Evolutionary conservation across 1,140 invertebrate species (phyloP).

Genomic region (Drosophila ercepeae): DNA sequence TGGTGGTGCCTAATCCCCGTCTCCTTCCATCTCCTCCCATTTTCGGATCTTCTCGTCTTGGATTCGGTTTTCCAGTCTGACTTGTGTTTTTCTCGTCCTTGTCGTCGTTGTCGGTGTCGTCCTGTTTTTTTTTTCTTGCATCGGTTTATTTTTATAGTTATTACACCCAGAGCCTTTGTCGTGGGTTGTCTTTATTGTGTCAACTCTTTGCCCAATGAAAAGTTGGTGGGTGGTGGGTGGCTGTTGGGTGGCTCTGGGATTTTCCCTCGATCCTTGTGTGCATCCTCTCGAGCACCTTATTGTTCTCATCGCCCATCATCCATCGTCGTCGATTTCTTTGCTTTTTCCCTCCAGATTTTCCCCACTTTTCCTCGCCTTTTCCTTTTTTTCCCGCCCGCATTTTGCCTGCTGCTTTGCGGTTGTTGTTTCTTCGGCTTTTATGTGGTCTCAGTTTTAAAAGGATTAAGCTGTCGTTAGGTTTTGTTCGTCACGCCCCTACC

Average conservation of each 20-base stretch:
- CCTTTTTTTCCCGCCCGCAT: conserved; percentile 5
- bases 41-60: not conserved
- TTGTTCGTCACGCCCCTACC: conserved; percentile 29
- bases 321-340: conserved; percentile 47
- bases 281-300: conserved; percentile 64
- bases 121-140: conserved; percentile 35
- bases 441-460: conserved; percentile 77
- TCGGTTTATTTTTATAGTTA: conserved; percentile 77
- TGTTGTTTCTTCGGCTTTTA: conserved; percentile 55
- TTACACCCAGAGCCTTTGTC: conserved; percentile 66
- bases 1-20: conserved; percentile 3
- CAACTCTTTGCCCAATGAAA: conserved; percentile 49
- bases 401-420: conserved; percentile 33
- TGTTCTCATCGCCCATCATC: conserved; percentile 61
- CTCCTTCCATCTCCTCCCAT: not conserved
- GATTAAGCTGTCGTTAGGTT: conserved; percentile 76
- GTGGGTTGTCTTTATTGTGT: conserved; percentile 73
- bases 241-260: not conserved
- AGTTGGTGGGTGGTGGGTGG: not conserved
- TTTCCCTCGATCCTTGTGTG: conserved; percentile 13
- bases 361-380: conserved; percentile 2
- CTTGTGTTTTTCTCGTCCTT: conserved; percentile 3
- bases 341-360: not conserved
- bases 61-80: not conserved
- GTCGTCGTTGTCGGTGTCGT: not conserved